Base-by-base conservation (phyloP, 2,113 vertebrate species). In the Poeciliopsis occidentalis region DNA sequence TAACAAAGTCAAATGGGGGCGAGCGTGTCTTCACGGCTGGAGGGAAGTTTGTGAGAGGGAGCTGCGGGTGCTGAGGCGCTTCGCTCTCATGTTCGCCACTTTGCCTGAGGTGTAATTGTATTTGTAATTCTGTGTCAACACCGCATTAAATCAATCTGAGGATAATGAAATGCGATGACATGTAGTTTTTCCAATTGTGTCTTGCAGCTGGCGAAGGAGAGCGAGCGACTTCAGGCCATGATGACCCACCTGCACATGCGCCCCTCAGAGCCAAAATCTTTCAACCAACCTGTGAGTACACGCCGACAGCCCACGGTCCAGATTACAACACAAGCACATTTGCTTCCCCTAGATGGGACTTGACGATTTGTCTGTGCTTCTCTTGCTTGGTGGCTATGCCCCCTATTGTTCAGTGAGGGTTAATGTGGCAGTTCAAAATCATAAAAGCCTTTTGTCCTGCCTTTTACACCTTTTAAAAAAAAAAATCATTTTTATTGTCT, bases 211-310 rank as follows among this genome's bases (percentile, higher is more conserved):
- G 95, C 97, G 10, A 99, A 99, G 93, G 98, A 99, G 93, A 99
- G 97, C 0, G 98, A 99, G 92, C 95, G 98, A 82, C 95, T 99
- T 68, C 98, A 99, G 87, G 98, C 98, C 24, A 99, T 99, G 98
- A 99, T 99, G 98, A 95, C 98, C 76, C 98, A 99, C 84, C 95
- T 99, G 83, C 98, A 99, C 93, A 99, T 99, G 98, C 95, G 98
- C 87, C 98, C 98, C 63, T 98, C 98, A 4, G 98, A 99, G 95
- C 98, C 98, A 92, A 99, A 99, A 94, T 96, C 96, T 92, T 99
- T 97, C 92, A 98, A 95, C 94, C 97, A 99, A 82, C 98, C 98
- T 88, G 98, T 99, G 78, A 92, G 91, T 91, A 70, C 62, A 79
- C 30, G 66, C 31, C 37, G 10, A 2, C 57, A 57, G 57, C 31